Evolutionary conservation across 2,888 invertebrate species (phyloP), one percentile per base, ranked within the genome.

Genomic region (Notodonta dromedarius): DNA sequence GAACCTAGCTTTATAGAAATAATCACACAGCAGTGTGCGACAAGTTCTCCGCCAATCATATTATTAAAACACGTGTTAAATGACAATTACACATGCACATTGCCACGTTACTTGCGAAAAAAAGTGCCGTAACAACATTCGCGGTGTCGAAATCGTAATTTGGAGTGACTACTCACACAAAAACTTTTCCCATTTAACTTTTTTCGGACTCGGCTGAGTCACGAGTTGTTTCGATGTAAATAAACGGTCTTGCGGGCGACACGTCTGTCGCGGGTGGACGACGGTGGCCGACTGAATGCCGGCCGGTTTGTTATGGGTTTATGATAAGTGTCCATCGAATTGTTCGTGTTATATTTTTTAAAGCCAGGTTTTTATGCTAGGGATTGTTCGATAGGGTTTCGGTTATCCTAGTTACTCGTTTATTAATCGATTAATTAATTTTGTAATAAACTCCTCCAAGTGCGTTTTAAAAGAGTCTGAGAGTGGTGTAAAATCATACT

Each of bases 111-210:
- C n/a, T 46, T 24, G 16, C 51, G 51, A 16, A 51, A 51, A 16
- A 51, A 51, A 51, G 32, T 32, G 16, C 32, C 16, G 51, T 6
- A 32, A 24, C n/a, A 6, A 66, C 66, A 62, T 66, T 42, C 42
- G 63, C 61, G 61, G 56, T 61, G 65, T 67, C 50, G 16, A 11
- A 50, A 14, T 14, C 16, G 7, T 12, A 42, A 42, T 8, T 46
- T n/a, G 4, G 46, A n/a, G n/a, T 46, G 8, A 55, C 13, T 75
- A 88, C 89, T 89, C 74, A 89, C 89, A 79, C 79, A 71, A 88
- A 89, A 77, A 86, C 77, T 78, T 87, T 89, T 71, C 86, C 86
- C 88, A 88, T 86, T 59, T 55, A 55, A 14, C 57, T 56, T 51
- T 35, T 50, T 50, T 54, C 56, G 39, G 44, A 35, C 55, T 42